These are phyloP conservation scores for Mormyrus iriodes DNA, from an alignment of 2,113 vertebrate genomes.

Conservation along the genomic window DNA sequence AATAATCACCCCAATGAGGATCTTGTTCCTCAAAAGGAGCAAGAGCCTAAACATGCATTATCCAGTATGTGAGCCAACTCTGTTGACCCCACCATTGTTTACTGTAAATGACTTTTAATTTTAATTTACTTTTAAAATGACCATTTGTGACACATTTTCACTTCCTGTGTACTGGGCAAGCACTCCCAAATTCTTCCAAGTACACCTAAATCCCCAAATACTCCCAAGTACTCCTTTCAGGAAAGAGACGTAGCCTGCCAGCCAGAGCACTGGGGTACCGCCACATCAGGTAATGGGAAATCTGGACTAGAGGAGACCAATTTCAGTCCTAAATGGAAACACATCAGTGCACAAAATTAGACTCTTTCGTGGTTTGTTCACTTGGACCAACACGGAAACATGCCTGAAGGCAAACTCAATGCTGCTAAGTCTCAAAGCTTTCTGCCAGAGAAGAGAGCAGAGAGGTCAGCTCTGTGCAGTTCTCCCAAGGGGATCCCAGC, in stretches of 20 bases:
- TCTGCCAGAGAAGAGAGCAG: constrained; percentile 25
- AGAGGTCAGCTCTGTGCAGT: background rate
- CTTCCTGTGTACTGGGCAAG: constrained; percentile 40
- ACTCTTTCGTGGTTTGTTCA: background rate
- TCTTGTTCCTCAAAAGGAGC: constrained; percentile 28
- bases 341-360: background rate
- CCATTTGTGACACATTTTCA: constrained; percentile 63
- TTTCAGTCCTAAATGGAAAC: background rate
- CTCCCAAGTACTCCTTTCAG: constrained; percentile 1
- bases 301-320: constrained; percentile 23
- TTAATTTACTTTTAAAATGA: constrained; percentile 62
- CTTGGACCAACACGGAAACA: background rate
- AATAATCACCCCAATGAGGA: background rate
- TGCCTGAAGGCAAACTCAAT: background rate
- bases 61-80: constrained; percentile 37
- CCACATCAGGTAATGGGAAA: constrained; percentile 26
- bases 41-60: constrained; percentile 36
- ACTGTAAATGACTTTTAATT: constrained; percentile 54
- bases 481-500: background rate
- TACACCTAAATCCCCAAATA: background rate
- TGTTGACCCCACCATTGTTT: constrained; percentile 45
- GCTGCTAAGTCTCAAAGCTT: constrained; percentile 31
- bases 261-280: background rate
- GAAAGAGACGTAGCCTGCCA: background rate
- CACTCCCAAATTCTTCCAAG: constrained; percentile 3